phyloP scores from a whole-genome alignment of 2,888 invertebrate genomes.

The Pterostichus niger region DNA sequence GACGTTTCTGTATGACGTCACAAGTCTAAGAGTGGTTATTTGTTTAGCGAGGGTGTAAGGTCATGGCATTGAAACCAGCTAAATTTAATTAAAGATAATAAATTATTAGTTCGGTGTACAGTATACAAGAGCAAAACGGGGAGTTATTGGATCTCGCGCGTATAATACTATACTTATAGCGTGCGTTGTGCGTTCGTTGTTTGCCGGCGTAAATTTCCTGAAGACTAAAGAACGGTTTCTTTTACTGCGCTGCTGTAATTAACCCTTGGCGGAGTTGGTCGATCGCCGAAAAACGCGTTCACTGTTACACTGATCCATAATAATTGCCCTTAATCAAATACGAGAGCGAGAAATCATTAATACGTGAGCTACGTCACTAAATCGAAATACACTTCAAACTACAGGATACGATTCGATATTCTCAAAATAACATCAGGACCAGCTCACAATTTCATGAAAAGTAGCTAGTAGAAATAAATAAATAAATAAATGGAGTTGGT shows the following conservation, averaged over 20 bases:
- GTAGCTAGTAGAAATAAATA: too few relatives aligned
- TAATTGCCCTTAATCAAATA: not conserved
- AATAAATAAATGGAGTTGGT: too few relatives aligned
- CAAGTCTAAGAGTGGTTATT: not conserved
- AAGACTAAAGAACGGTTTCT: constrained; percentile 2
- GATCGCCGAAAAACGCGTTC: not conserved
- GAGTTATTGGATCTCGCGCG: constrained; percentile 21
- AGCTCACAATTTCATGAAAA: too few relatives aligned
- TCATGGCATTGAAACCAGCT: constrained; percentile 41
- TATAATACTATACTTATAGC: constrained; percentile 20
- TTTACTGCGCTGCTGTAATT: constrained; percentile 5
- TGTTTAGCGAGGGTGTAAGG: constrained; percentile 14
- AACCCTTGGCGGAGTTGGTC: not conserved
- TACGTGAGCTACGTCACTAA: too few relatives aligned
- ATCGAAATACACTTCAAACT: too few relatives aligned
- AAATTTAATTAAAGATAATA: constrained; percentile 50
- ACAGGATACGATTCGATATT: too few relatives aligned
- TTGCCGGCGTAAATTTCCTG: constrained; percentile 16
- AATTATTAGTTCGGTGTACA: constrained; percentile 38
- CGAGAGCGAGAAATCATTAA: too few relatives aligned
- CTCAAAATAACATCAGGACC: too few relatives aligned
- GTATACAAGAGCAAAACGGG: not conserved
- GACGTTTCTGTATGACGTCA: constrained; percentile 13
- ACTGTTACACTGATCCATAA: not conserved
- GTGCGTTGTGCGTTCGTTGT: not conserved